A percentile compares a stretch with the other conserved stretches of the same genome.
Conservation (phyloP, 1,140 invertebrate species). For the Plodia interpunctella region DNA sequence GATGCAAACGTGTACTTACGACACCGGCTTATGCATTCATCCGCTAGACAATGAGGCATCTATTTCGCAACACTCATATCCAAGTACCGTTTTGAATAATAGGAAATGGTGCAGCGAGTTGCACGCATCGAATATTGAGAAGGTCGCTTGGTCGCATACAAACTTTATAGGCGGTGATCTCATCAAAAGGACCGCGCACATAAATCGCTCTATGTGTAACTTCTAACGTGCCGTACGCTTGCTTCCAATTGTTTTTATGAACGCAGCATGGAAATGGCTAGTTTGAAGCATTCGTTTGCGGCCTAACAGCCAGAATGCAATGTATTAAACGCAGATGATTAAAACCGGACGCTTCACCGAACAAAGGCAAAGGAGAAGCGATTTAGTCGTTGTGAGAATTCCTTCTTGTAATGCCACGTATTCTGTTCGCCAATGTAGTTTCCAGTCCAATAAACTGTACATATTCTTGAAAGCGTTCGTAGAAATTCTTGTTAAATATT, state of each 20-base stretch:
- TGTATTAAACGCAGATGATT: conserved; percentile 24
- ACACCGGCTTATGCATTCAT: conserved; percentile 27
- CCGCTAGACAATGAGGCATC: conserved; percentile 58
- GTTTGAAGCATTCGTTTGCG: conserved; percentile 32
- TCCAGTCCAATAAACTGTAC: neutral
- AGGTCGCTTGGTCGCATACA: conserved; percentile 64
- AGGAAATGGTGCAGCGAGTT: conserved; percentile 68
- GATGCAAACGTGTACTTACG: conserved; percentile 26
- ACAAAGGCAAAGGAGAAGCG: conserved; percentile 6
- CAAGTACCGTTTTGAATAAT: conserved; percentile 55
- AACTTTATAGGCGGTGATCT: conserved; percentile 64
- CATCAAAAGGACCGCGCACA: conserved; percentile 71
- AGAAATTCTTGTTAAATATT: conserved; percentile 2
- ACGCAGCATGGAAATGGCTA: conserved; percentile 59
- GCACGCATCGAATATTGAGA: conserved; percentile 62
- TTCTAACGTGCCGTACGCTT: conserved; percentile 46
- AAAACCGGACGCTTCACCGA: conserved; percentile 15
- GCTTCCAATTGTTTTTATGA: conserved; percentile 59
- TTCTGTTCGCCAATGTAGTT: conserved; percentile 7
- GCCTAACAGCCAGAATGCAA: conserved; percentile 19
- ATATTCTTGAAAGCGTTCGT: neutral
- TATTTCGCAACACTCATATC: conserved; percentile 53
- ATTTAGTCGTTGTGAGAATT: neutral
- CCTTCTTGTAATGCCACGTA: conserved; percentile 1
- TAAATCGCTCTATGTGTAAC: conserved; percentile 58